Base-by-base conservation (phyloP, 2,113 vertebrate species). In the Hyaena hyaena region DNA sequence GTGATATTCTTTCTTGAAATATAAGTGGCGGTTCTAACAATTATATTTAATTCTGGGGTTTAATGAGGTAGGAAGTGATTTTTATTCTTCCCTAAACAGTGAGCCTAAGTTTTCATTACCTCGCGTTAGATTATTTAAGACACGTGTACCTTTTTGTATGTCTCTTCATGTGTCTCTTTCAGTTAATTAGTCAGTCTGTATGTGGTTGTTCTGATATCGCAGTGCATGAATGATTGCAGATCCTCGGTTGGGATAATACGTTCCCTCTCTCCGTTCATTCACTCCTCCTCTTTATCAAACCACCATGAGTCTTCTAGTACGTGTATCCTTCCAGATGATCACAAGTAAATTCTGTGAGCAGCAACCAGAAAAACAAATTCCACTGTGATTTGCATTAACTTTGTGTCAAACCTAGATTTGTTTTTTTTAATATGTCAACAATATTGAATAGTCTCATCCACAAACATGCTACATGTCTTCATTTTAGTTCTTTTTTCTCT, bases 261-360 rank as follows among this genome's bases (percentile, higher is more conserved):
- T 4, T 7, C 48, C 26, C 19, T 31, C 5, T 50, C 39, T 19
- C 3, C 5, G 39, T 45, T 7, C 14, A 10, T 43, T 33, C 0
- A 0, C 7, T 2, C 1, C 15, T 33, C 10, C 12, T 48, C 58
- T 55, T 28, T 55, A 26, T 4, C 4, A 58, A 39, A 73, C 24
- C 0, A 0, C 10, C 7, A 1, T 1, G 23, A 23, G 23, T 10
- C 0, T 31, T 45, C 45, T 28, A 55, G 6, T 10, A 2, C 12
- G 4, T 35, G 28, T 14, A 4, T 12, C 48, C 19, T 68, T 73
- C 26, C 33, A 31, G 35, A 71, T 3, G 16, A 58, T n/a, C 39
- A 19, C 45, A 31, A 66, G 61, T 21, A 50, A 3, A 10, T 3
- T 48, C 11, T 1, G 15, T 50, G 61, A 50, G 31, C 15, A 53